Percentiles rank a stretch among this genome's conserved stretches.
These are phyloP conservation scores for Dendrolimus punctatus DNA, from an alignment of 1,140 invertebrate species.

Conservation along the genomic window DNA sequence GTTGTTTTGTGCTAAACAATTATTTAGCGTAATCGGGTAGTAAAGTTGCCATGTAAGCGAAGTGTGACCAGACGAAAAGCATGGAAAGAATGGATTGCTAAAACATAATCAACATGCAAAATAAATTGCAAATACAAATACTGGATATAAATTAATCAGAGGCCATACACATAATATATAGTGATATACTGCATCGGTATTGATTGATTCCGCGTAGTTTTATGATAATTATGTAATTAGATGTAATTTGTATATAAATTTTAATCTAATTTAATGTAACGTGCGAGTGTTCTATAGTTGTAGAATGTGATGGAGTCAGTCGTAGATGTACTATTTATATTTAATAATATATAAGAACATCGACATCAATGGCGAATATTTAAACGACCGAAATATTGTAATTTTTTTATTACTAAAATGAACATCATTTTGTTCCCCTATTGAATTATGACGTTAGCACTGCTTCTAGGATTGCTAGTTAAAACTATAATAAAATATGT, in stretches of 20 bases:
- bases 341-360: slow-evolving; percentile 12
- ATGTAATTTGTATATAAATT: slow-evolving; percentile 66
- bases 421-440: no score
- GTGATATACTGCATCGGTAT: slow-evolving; percentile 24
- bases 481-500: no score
- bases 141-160: slow-evolving; percentile 17
- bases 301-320: slow-evolving; percentile 60
- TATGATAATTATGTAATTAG: slow-evolving; percentile 45
- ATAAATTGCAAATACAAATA: slow-evolving; percentile 13
- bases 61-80: slow-evolving; percentile 10
- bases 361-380: no score
- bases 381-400: slow-evolving; percentile 2
- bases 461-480: no score
- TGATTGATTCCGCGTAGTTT: slow-evolving; percentile 36
- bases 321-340: slow-evolving; percentile 28
- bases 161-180: slow-evolving; percentile 42
- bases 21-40: slow-evolving; percentile 21
- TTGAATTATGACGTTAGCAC: no score
- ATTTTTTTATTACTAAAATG: no score
- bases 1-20: slow-evolving; percentile 41
- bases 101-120: slow-evolving; percentile 18
- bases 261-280: slow-evolving; percentile 61
- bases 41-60: slow-evolving; percentile 16
- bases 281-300: slow-evolving; percentile 68
- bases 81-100: slow-evolving; percentile 8